These are phyloP conservation scores for Coboldia fuscipes DNA, from an alignment of 1,140 invertebrate genomes.

Conservation along the genomic window DNA sequence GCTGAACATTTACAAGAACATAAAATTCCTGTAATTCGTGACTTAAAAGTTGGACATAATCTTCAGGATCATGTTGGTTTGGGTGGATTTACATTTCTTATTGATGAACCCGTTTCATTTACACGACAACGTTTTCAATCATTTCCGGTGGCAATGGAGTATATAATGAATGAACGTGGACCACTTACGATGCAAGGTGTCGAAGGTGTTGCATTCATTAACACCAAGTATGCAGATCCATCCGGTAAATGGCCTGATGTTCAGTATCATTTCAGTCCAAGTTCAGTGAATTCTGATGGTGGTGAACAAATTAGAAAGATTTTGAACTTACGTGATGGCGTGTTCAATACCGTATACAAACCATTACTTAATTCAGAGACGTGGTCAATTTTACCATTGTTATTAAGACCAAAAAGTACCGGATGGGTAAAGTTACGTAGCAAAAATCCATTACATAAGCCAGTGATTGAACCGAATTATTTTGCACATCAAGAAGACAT, in stretches of 20 bases:
- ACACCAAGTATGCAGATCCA: conserved; percentile 56
- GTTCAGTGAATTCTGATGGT: conserved; percentile 58
- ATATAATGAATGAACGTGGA: conserved; percentile 53
- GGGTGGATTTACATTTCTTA: conserved; percentile 58
- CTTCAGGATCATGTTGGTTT: conserved; percentile 51
- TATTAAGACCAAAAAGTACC: conserved; percentile 58
- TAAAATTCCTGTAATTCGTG: conserved; percentile 47
- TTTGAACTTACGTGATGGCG: conserved; percentile 48
- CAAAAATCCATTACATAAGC: conserved; percentile 56
- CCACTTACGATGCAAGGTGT: conserved; percentile 64
- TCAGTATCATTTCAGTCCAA: conserved; percentile 69
- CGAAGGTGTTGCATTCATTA: conserved; percentile 64
- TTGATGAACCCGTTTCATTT: conserved; percentile 59
- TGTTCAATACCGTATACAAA: conserved; percentile 71
- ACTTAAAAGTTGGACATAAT: conserved; percentile 61
- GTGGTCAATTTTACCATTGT: conserved; percentile 59
- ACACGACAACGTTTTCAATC: conserved; percentile 57
- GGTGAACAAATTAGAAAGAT: conserved; percentile 55
- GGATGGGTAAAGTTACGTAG: conserved; percentile 61
- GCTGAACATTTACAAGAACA: conserved; percentile 50
- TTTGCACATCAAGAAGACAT: conserved; percentile 63
- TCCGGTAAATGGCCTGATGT: conserved; percentile 59
- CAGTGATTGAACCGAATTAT: conserved; percentile 81
- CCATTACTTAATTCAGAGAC: conserved; percentile 54
- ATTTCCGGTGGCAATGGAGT: conserved; percentile 54